Evolutionary conservation across 2,113 vertebrate species (phyloP), one percentile per base, ranked within the genome.

Genomic region (Callithrix jacchus): DNA sequence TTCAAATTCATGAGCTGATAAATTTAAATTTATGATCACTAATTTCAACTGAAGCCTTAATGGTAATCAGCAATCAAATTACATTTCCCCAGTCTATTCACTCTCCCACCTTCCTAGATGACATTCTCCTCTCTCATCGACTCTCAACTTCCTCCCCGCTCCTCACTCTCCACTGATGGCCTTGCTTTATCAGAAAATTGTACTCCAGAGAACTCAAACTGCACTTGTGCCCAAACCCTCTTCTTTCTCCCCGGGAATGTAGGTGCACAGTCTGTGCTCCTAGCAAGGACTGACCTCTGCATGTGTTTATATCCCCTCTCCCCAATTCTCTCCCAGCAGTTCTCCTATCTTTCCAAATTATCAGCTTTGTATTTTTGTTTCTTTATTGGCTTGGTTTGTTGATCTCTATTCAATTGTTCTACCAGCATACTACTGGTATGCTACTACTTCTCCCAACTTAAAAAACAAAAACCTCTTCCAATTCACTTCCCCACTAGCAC

Each of bases 1-100:
- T 97, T 87, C 81, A 93, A 70, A 93, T 91, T 91, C 40, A 58
- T 86, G 76, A 94, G 87, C 91, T 95, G 25, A 66, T 56, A 64
- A 95, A 90, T 77, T 83, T 89, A 87, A 86, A 96, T 90, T 87
- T 84, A 91, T 93, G 66, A 96, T 95, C 73, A 7, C 54, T 94
- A 84, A 96, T 96, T 96, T 92, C 91, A 88, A 94, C 40, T 37
- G 66, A 79, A 37, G 49, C 18, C 73, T 91, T 94, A 77, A 96
- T 76, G 81, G 61, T 87, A 96, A 90, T 92, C 35, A 93, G 88
- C 93, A 91, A 96, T 91, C 94, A 95, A 85, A 77, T 88, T 87
- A 58, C 9, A 92, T 90, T 93, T 90, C 85, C 47, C 45, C 37
- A 17, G 3, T 70, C 54, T 89, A 17, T 86, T 91, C 54, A 35